Evolutionary conservation across 2,113 vertebrate species (phyloP).

Genomic region (Elaphurus davidianus): DNA sequence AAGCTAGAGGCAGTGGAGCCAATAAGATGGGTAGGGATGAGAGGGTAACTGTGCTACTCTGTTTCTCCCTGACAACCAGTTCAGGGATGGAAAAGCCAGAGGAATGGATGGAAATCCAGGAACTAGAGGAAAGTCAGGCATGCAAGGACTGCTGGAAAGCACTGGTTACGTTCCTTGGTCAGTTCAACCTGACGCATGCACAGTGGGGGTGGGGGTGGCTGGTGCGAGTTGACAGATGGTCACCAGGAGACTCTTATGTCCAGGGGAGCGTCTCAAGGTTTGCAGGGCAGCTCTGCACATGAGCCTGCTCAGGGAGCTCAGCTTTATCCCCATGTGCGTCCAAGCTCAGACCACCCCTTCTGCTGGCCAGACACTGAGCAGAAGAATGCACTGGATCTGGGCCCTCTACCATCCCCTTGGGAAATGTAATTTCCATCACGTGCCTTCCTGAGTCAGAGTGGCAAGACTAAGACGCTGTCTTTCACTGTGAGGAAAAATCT

Average conservation of each 20-base stretch:
- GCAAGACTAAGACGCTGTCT: not conserved
- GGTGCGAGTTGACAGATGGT: not conserved
- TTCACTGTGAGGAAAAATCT: not conserved
- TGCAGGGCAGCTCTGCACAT: not conserved
- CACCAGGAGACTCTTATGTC: not conserved
- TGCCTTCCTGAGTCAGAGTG: not conserved
- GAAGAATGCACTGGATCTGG: not conserved
- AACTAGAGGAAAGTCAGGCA: not conserved
- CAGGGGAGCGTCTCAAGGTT: not conserved
- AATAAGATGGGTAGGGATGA: not conserved
- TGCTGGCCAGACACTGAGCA: not conserved
- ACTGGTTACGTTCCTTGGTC: not conserved
- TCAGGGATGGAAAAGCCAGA: not conserved
- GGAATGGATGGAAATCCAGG: not conserved
- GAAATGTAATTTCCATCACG: not conserved
- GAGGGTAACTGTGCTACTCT: accelerated
- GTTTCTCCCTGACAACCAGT: not conserved
- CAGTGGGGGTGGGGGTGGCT: no score
- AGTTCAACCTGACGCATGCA: not conserved
- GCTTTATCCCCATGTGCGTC: not conserved
- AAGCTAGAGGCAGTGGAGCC: not conserved
- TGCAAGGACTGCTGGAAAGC: not conserved
- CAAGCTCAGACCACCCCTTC: not conserved
- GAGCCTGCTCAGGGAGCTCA: not conserved
- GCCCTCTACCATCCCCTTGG: accelerated